A percentile compares a stretch with the other conserved stretches of the same genome.
phyloP scores from a whole-genome alignment of 2,113 vertebrate genomes.

The Galeopterus variegatus region DNA sequence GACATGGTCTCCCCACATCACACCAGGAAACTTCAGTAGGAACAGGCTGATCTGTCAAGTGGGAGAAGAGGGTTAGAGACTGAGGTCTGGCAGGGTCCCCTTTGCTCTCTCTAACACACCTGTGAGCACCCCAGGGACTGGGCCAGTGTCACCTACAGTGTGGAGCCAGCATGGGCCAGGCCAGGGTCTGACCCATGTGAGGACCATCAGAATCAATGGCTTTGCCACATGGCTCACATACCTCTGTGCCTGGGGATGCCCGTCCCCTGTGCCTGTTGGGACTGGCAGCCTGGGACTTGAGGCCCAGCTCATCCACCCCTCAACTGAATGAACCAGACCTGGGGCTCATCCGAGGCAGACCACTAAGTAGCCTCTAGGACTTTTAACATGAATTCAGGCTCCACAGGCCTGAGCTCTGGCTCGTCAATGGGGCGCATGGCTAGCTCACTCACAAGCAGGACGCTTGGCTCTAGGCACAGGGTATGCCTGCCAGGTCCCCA shows the following conservation, averaged over 20 bases:
- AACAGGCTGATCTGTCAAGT: background rate
- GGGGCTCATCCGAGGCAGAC: background rate
- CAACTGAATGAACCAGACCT: background rate
- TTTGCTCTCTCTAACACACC: background rate
- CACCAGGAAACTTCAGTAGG: background rate
- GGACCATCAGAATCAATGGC: background rate
- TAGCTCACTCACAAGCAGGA: background rate
- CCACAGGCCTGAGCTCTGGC: background rate
- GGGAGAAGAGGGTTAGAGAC: rapidly evolving
- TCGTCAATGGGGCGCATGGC: rapidly evolving
- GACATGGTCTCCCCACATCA: conserved; percentile 57
- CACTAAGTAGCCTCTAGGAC: background rate
- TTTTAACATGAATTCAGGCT: background rate
- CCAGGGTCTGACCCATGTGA: background rate
- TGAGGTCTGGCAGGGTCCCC: background rate
- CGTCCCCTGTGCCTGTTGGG: background rate
- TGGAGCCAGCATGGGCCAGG: background rate
- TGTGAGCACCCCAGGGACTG: background rate
- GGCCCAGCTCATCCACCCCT: background rate
- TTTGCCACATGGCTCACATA: background rate
- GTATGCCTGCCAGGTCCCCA: background rate
- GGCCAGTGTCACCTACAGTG: background rate
- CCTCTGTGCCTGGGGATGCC: too few relatives aligned
- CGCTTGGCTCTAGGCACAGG: rapidly evolving
- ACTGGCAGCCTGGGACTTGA: background rate